Conservation (phyloP, 1,140 invertebrate species). For the Drosophila oshimai region DNA sequence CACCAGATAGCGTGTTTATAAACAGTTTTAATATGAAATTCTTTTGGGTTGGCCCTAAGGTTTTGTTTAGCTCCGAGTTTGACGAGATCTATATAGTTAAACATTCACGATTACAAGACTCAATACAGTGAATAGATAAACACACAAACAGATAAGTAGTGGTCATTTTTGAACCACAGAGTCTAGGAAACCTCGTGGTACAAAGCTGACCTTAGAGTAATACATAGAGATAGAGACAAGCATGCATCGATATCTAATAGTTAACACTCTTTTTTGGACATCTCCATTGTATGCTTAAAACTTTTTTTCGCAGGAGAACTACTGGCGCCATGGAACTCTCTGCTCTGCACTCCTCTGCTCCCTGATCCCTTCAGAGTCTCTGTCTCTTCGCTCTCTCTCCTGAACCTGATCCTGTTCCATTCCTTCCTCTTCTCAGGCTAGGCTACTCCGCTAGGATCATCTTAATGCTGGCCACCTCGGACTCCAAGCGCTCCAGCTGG, state of each 20-base stretch:
- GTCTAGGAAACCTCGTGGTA: neutral
- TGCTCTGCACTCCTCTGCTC: neutral
- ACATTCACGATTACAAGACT: constrained; percentile 23
- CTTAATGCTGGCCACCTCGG: constrained; percentile 95
- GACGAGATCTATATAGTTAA: constrained; percentile 70
- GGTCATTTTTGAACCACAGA: neutral
- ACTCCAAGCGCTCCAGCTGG: constrained; percentile 93
- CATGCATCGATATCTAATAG: constrained; percentile 37
- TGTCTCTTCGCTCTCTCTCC: constrained; percentile 75
- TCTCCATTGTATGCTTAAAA: constrained; percentile 1
- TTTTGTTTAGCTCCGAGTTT: constrained; percentile 47
- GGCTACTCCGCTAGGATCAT: constrained; percentile 83
- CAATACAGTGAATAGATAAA: constrained; percentile 36
- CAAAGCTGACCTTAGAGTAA: neutral
- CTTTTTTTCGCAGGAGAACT: constrained; percentile 8
- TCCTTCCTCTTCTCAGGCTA: neutral
- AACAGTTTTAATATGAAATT: constrained; percentile 20
- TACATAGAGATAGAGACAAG: constrained; percentile 7
- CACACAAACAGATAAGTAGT: neutral
- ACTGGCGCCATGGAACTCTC: constrained; percentile 45
- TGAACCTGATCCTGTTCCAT: neutral
- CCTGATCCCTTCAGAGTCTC: constrained; percentile 38
- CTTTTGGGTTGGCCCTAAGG: constrained; percentile 28
- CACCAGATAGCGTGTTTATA: constrained; percentile 6
- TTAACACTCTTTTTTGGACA: constrained; percentile 32